These are phyloP conservation scores for Ennomos quercinarius DNA, from an alignment of 2,888 invertebrate species.

Conservation along the genomic window DNA sequence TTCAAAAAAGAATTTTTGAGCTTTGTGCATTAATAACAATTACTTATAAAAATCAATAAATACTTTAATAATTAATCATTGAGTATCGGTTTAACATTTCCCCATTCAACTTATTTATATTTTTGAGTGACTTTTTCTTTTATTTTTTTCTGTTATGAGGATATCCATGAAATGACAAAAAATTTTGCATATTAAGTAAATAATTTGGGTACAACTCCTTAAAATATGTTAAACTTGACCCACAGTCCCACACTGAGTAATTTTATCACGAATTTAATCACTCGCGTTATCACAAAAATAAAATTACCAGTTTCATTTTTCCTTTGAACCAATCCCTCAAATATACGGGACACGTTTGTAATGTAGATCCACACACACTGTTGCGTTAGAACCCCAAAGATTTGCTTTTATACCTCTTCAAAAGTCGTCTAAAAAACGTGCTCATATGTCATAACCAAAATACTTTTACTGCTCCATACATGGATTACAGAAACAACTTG, in stretches of 20 bases:
- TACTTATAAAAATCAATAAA: no score
- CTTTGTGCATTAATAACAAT: no score
- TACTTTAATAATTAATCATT: no score
- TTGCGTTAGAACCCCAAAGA: conserved; percentile 54
- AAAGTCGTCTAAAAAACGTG: conserved; percentile 77
- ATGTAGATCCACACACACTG: conserved; percentile 68
- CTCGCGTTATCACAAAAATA: background rate
- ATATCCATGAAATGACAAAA: no score
- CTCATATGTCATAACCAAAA: conserved; percentile 53
- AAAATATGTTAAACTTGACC: no score
- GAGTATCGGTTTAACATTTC: no score
- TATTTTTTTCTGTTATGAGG: no score
- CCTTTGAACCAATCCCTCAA: conserved; percentile 42
- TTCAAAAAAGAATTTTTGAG: no score
- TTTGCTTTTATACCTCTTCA: conserved; percentile 76
- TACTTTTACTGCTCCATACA: conserved; percentile 40
- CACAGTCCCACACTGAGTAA: background rate
- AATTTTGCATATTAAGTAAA: no score
- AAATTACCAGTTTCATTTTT: conserved; percentile 50
- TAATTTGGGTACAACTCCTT: no score
- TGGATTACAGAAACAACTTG: conserved; percentile 2
- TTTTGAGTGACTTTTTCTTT: no score
- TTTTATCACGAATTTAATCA: background rate
- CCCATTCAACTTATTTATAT: no score
- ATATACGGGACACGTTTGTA: conserved; percentile 51